Base-by-base conservation (phyloP, 1,140 invertebrate genomes). In the Psix sp. region DNA sequence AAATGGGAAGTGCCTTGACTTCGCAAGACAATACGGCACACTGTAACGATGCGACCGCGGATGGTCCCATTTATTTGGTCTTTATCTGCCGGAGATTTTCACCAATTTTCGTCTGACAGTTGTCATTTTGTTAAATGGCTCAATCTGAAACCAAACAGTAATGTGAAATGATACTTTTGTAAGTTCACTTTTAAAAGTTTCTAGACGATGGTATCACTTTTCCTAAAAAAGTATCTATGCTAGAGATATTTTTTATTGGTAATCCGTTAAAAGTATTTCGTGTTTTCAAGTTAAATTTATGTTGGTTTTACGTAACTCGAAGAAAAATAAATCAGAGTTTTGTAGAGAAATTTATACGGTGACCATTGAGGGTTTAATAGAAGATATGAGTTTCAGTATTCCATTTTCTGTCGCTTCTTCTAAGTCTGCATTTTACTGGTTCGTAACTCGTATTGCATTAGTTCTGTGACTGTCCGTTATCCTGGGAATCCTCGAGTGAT, bases 1-100 rank as follows among this genome's bases (percentile, higher is more conserved):
- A 60, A 73, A 73, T 65, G 52, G 57, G 59, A 72, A 20, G 13
- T 48, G 40, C 42, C 36, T 45, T 56, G 36, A 24, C 7, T 26
- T 38, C 29, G 59, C 45, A 52, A 72, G 54, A 72, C 60, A 73
- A 73, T 73, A 31, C 52, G 20, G 38, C 51, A 33, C 29, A 26
- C 36, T 36, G 20, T 35, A 49, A 35, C 49, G 42, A 49, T 29
- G 17, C 18, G 18, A 49, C 13, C 36, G 14, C 17, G n/a, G 26
- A 39, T 21, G 29, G 38, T 35, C 65, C 33, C 66, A 18, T 43
- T 60, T 66, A 42, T 42, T 18, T 10, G 1, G 16, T 13, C 36
- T 48, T 66, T 60, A 70, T 70, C 66, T 24, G 38, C 13, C 14
- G 17, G 17, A 29, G 42, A 54, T 70, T 70, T 62, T 48, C 49